These are phyloP conservation scores for Leptinotarsa juncta DNA, from an alignment of 2,888 invertebrate species.

Conservation along the genomic window DNA sequence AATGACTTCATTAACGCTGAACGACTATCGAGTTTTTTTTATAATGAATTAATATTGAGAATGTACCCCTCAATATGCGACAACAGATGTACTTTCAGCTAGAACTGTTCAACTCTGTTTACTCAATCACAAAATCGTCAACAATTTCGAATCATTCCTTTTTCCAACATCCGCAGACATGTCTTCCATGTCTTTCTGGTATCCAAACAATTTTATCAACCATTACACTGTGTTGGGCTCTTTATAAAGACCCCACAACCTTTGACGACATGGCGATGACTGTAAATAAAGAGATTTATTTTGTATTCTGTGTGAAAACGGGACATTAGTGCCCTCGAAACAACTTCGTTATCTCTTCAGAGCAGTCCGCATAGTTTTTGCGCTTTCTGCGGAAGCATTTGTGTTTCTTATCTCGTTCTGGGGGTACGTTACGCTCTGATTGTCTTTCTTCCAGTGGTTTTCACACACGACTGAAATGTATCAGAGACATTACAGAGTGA, in stretches of 20 bases:
- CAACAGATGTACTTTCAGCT: too few species aligned
- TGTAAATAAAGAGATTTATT: conserved; percentile 22
- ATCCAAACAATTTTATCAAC: neutral
- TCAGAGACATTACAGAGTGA: neutral
- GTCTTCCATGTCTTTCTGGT: neutral
- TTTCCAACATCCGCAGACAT: too few species aligned
- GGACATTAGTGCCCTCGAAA: neutral
- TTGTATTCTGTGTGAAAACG: conserved; percentile 3
- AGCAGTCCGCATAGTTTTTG: neutral
- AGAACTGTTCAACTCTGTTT: too few species aligned
- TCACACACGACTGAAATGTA: neutral
- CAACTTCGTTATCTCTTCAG: conserved; percentile 9
- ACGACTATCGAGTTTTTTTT: too few species aligned
- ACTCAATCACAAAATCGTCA: too few species aligned
- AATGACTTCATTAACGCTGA: too few species aligned
- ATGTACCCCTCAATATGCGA: too few species aligned
- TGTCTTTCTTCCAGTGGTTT: neutral
- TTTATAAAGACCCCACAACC: neutral
- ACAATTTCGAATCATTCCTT: too few species aligned
- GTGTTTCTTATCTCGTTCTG: conserved; percentile 2
- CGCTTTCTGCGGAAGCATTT: neutral
- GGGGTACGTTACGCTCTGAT: neutral
- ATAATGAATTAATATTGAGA: too few species aligned
- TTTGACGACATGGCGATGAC: conserved; percentile 8
- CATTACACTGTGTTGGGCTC: neutral